Evolutionary conservation across 2,797 vertebrate species (phyloP).

Genomic region (Antennarius maculatus): DNA sequence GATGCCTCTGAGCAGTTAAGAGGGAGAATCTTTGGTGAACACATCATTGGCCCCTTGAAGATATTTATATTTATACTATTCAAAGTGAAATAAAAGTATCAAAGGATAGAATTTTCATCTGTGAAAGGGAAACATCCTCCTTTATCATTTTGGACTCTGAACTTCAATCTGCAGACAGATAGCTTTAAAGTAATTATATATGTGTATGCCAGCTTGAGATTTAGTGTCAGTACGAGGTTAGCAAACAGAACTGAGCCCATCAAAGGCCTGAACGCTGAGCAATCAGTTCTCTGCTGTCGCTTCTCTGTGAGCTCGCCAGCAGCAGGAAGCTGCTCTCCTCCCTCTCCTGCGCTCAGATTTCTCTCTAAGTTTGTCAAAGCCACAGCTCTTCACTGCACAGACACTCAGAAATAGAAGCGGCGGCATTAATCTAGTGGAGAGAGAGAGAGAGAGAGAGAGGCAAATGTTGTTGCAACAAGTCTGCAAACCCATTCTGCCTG

Average conservation of each 20-base stretch:
- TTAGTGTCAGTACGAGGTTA: conserved; percentile 23
- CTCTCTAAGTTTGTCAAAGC: conserved; percentile 34
- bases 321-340: conserved; percentile 17
- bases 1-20: background rate
- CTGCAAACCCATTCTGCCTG: conserved; percentile 18
- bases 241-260: conserved; percentile 40
- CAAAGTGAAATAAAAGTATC: too few species aligned
- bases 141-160: conserved; percentile 12
- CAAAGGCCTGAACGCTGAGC: conserved; percentile 48
- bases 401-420: conserved; percentile 40
- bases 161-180: conserved; percentile 49
- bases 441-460: background rate
- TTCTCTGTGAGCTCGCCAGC: conserved; percentile 40
- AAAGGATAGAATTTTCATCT: too few species aligned
- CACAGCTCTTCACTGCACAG: conserved; percentile 43
- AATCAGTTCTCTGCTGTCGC: conserved; percentile 49
- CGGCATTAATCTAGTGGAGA: conserved; percentile 39
- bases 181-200: conserved; percentile 38
- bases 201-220: conserved; percentile 40
- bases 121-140: background rate
- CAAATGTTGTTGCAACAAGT: conserved; percentile 9
- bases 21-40: too few species aligned
- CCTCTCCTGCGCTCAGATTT: conserved; percentile 30
- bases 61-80: too few species aligned
- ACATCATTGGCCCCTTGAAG: too few species aligned